Base-by-base conservation (phyloP, 2,797 vertebrate species). In the Gallinago stenura region DNA sequence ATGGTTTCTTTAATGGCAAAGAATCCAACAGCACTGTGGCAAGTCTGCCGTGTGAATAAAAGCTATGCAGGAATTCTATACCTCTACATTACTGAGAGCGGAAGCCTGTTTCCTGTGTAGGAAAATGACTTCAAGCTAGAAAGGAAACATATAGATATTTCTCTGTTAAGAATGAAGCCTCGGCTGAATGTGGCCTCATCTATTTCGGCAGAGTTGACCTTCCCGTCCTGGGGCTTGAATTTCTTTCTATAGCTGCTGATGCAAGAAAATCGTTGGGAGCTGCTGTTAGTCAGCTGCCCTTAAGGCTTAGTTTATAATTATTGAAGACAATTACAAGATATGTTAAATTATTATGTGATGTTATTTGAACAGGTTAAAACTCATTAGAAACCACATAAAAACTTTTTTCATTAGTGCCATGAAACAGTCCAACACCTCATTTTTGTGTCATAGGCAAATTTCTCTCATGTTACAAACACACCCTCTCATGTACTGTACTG, bases 291-390 rank as follows among this genome's bases (percentile, higher is more conserved):
- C 96, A 97, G 75, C 60, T 95, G 57, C 86, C 95, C 95, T 89
- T 54, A 77, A 93, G 94, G 88, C 88, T 89, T 89, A 50, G 48
- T 83, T 95, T 90, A 68, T 95, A 93, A 96, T 93, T 91, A 83
- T 70, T 83, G 60, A 89, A 93, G 80, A 94, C 56, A 90, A 89
- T 96, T 96, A 95, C 57, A 92, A 95, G 93, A 84, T 80, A 95
- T 77, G 64, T 87, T 92, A 90, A 95, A 90, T 71, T 85, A 61
- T 85, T 90, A 77, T 21, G 37, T 91, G 95, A 78, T 95, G 75
- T 75, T 94, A 96, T 84, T 76, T 90, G 61, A 94, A 60, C 96
- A 97, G 87, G 97, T 95, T 94, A 89, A 96, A 95, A 97, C 95
- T 88, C 91, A 96, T 96, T 91, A 90, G 81, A 95, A 96, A 96